phyloP scores from a whole-genome alignment of 1,140 invertebrate species.

The Bombus impatiens region DNA sequence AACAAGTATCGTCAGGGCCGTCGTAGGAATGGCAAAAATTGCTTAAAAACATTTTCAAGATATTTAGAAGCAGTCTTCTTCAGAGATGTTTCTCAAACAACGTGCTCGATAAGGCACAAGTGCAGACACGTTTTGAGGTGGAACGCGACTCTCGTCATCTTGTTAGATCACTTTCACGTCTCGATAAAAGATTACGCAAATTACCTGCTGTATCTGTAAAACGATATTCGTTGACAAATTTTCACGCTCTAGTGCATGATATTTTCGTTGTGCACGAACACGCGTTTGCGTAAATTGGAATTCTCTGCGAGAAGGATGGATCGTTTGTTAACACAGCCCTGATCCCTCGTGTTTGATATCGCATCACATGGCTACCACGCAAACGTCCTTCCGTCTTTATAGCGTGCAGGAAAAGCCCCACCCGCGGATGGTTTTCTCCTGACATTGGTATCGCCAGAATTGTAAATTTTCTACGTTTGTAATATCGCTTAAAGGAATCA shows the following conservation, averaged over 20 bases:
- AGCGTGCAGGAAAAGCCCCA: slow-evolving; percentile 19
- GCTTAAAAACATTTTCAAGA: too few relatives aligned
- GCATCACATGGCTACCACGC: slow-evolving; percentile 71
- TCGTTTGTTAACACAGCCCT: slow-evolving; percentile 47
- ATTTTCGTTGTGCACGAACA: too few relatives aligned
- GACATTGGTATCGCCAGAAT: not conserved
- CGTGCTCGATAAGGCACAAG: not conserved
- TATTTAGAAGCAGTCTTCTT: not conserved
- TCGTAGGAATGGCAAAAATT: not conserved
- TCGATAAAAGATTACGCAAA: too few relatives aligned
- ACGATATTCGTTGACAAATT: too few relatives aligned
- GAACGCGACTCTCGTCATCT: too few relatives aligned
- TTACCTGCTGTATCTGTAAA: too few relatives aligned
- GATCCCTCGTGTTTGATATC: slow-evolving; percentile 63
- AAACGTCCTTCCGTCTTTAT: slow-evolving; percentile 57
- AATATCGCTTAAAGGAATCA: not conserved
- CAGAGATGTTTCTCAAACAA: not conserved
- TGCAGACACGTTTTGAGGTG: too few relatives aligned
- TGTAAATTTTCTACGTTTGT: not conserved
- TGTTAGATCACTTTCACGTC: too few relatives aligned
- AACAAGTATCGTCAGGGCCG: slow-evolving; percentile 37
- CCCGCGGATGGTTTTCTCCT: not conserved
- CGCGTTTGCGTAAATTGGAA: too few relatives aligned
- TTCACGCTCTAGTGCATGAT: too few relatives aligned
- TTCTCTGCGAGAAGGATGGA: too few relatives aligned